Evolutionary conservation across 2,888 invertebrate species (phyloP), one percentile per base, ranked within the genome.

Genomic region (Julus scanicus): DNA sequence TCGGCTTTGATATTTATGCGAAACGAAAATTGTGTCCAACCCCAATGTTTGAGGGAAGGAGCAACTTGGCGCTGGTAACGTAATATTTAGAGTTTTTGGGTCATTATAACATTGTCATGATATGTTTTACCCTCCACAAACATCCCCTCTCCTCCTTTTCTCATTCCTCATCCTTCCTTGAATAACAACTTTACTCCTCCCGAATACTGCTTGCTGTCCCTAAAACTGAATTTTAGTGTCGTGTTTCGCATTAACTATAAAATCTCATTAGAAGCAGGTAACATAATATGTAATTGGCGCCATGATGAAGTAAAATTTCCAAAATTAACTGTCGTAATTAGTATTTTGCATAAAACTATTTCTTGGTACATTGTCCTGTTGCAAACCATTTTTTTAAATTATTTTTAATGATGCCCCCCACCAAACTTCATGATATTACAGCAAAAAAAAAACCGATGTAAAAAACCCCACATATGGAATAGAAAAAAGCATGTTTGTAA

Each of bases 171-270:
- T 71, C 71, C 80, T 80, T 80, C 80, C 37, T 80, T 80, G 29
- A 80, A 80, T 80, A 80, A 80, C 80, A 80, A 37, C 80, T 6
- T 80, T 80, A 37, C 80, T 80, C 80, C 80, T 80, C 80, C 80
- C 80, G 80, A 11, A 37, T 80, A 80, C 29, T 80, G 80, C 80
- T 80, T 37, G 80, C 29, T 80, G 80, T 20, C 37, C 80, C 80
- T 29, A 29, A 80, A 80, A 80, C 80, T 37, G 80, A 80, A 80
- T 80, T 80, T 80, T 80, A 80, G 80, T 80, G 80, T 80, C 80
- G 80, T 80, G 80, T 80, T 80, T 80, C 80, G 80, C 80, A 80
- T 80, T 37, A 80, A 80, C 80, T 80, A 80, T 80, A 80, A 80
- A 80, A 80, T 80, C 80, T 80, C 80, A 80, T 80, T 80, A 80